Evolutionary conservation across 2,888 invertebrate genomes (phyloP), one percentile per base, ranked within the genome.

Genomic region (Dryobotodes eremita): DNA sequence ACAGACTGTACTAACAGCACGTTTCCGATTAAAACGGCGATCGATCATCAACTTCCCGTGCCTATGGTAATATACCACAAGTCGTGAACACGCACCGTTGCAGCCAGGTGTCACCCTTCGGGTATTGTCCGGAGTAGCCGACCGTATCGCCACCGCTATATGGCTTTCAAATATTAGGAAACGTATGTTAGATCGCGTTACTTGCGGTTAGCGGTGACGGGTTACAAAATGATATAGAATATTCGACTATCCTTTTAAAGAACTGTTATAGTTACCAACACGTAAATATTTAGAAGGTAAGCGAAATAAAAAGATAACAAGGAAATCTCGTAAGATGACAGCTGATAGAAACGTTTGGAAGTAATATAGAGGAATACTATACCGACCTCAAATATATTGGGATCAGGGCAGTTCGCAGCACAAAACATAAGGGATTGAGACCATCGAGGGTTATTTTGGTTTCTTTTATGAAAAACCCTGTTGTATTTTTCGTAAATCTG

Each of bases 91-190:
- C 82, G 89, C 86, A 88, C 90, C 91, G 92, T 90, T 89, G 91
- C 83, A 86, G 85, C 90, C 89, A 91, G 91, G 91, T 91, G 91
- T 83, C 87, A 87, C 89, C 90, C 92, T 91, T 87, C 88, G 89
- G 87, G 91, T 92, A 93, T 88, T 89, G 91, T 84, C 82, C 88
- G 83, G 83, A 79, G 89, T 86, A 94, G 86, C 93, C 91, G 86
- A 93, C 93, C 95, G 92, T 95, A 91, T 92, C 94, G 80, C 89
- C 71, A 80, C 84, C 90, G 90, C 92, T 91, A 94, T 91, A 94
- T 92, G 94, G 95, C 94, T 95, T 95, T 93, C 92, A 90, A 92
- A 79, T 90, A 89, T 91, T 91, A 91, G 89, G 86, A 88, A 87
- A 89, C 83, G 85, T 84, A 84, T 84, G 88, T 78, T 72, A 79